Base-by-base conservation (phyloP, 2,113 vertebrate species). In the Phaethon lepturus region DNA sequence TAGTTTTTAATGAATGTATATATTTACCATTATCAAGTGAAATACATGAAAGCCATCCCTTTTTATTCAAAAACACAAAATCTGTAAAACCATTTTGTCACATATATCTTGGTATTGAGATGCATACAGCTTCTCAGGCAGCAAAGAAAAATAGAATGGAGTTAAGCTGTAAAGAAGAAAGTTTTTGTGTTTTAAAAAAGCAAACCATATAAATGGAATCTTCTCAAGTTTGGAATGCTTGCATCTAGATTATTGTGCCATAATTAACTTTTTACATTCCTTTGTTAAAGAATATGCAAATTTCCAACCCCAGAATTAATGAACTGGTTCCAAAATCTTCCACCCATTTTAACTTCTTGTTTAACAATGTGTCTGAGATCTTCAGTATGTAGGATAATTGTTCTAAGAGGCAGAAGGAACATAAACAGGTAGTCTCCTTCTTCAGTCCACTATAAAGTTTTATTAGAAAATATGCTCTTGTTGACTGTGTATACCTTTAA, bases 191-290 rank as follows among this genome's bases (percentile, higher is more conserved):
- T 71, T 50, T 14, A 49, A 81, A 74, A 26, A 44, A 86, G 77
- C 8, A 0, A 0, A 4, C 7, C 7, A 28, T 28, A 55, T 28
- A 84, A 87, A 67, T 12, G 6, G 22, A 44, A 47, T 50, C 2
- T 56, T 75, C 17, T 19, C 14, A 44, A 45, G 7, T 49, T 83
- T 25, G 17, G 24, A 92, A 73, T 49, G 12, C 18, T 53, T 49
- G 3, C 79, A 13, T 88, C 59, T 63, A 52, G 7, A 25, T 69
- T 76, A 80, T 20, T 38, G 50, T n/a, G 9, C 9, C 23, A 26
- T 53, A 73, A 74, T 33, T 26, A 56, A 58, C 29, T 24, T 56
- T 60, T 49, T 59, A 26, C 5, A 45, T 18, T 80, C 62, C 18
- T 67, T 71, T 58, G 17, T 38, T 14, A 55, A 86, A 29, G 29